These are phyloP conservation scores for Acestrorhynchus altus DNA, from an alignment of 2,797 vertebrate species.

Conservation along the genomic window DNA sequence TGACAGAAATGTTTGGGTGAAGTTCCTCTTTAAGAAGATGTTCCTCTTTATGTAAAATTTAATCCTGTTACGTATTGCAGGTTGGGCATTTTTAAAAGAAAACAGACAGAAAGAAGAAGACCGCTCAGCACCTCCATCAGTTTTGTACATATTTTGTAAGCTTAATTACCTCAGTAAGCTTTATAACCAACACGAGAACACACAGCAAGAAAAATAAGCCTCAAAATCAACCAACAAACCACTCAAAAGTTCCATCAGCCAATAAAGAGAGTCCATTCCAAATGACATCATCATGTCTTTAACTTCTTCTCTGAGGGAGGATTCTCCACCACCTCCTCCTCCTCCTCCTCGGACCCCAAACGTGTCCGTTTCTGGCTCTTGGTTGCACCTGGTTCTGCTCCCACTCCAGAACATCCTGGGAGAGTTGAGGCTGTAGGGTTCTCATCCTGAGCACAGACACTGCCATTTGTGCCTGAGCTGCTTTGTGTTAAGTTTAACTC, in stretches of 20 bases:
- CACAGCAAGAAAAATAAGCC: neutral
- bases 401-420: conserved; percentile 62
- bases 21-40: no score
- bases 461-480: conserved; percentile 80
- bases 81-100: neutral
- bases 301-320: conserved; percentile 92
- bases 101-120: neutral
- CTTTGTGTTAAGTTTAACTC: conserved; percentile 39
- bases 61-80: no score
- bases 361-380: conserved; percentile 82
- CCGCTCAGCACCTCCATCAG: neutral
- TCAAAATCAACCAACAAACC: conserved; percentile 28
- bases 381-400: conserved; percentile 63
- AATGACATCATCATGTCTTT: conserved; percentile 82
- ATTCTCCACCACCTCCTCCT: conserved; percentile 70
- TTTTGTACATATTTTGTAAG: neutral
- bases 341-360: conserved; percentile 79
- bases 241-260: conserved; percentile 26
- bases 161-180: neutral
- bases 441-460: conserved; percentile 75
- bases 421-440: conserved; percentile 67
- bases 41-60: no score
- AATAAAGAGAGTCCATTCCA: conserved; percentile 5
- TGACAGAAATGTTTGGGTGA: no score
- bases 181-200: conserved; percentile 33